A percentile compares a stretch with the other conserved stretches of the same genome.
Conservation (phyloP, 2,888 invertebrate genomes). For the Sussaba pulchella region DNA sequence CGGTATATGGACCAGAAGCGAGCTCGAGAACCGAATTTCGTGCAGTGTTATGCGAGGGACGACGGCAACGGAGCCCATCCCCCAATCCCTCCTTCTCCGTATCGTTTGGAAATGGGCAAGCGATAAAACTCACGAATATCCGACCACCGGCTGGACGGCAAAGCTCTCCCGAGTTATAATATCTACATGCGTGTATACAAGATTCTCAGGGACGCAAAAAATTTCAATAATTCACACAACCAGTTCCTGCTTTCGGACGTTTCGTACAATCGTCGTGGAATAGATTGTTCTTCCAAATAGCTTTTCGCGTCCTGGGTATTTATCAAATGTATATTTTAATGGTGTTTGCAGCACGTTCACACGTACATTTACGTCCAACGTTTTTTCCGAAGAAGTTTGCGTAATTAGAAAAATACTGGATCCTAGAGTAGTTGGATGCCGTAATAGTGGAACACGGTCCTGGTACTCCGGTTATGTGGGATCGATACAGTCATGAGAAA, state of each 20-base stretch:
- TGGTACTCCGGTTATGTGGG: not conserved
- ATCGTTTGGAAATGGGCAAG: slow-evolving; percentile 20
- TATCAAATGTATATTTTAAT: no score
- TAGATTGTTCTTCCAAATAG: no score
- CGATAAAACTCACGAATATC: slow-evolving; percentile 66
- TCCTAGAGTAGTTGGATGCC: slow-evolving; percentile 4
- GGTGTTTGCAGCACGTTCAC: no score
- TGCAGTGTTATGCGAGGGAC: slow-evolving; percentile 55
- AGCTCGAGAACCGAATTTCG: slow-evolving; percentile 63
- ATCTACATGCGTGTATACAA: slow-evolving; percentile 46
- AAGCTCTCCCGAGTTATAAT: slow-evolving; percentile 41
- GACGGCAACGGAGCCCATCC: not conserved
- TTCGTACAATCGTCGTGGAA: no score
- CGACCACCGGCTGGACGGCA: slow-evolving; percentile 65
- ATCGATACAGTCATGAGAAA: slow-evolving; percentile 28
- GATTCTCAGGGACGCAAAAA: slow-evolving; percentile 4
- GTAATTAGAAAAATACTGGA: not conserved
- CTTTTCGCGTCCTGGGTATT: no score
- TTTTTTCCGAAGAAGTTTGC: no score
- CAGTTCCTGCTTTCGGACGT: no score
- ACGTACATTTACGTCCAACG: no score
- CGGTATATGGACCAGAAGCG: slow-evolving; percentile 56
- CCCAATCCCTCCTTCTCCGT: slow-evolving; percentile 3
- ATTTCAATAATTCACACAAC: no score
- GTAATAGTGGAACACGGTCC: not conserved